These are phyloP conservation scores for Paratrypauchen microcephalus DNA, from an alignment of 2,797 vertebrate genomes.

Conservation along the genomic window DNA sequence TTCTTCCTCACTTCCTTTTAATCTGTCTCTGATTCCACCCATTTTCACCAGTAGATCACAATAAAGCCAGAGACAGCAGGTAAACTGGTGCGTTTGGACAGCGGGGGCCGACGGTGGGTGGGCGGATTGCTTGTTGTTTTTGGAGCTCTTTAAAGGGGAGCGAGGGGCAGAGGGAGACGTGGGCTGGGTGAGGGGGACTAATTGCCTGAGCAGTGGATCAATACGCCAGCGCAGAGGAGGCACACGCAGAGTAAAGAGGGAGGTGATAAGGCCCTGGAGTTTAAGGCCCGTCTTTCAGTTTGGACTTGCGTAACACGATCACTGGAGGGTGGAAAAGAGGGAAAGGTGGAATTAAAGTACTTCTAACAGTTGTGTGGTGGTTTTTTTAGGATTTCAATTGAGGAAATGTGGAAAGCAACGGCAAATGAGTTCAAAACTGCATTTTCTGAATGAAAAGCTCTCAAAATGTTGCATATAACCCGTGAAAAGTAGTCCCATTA, in stretches of 20 bases:
- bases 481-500: too few relatives aligned
- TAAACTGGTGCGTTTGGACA: conserved; percentile 59
- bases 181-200: conserved; percentile 54
- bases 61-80: conserved; percentile 36
- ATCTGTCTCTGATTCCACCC: background rate
- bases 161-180: conserved; percentile 17
- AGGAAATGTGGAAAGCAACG: too few relatives aligned
- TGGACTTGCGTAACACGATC: conserved; percentile 42
- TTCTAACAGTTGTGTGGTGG: too few relatives aligned
- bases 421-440: too few relatives aligned
- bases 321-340: too few relatives aligned
- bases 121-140: conserved; percentile 27
- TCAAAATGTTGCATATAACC: too few relatives aligned
- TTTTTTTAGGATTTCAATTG: too few relatives aligned
- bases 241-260: conserved; percentile 49
- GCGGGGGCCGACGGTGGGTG: background rate
- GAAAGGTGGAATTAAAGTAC: too few relatives aligned
- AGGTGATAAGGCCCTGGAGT: conserved; percentile 49
- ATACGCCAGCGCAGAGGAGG: conserved; percentile 57
- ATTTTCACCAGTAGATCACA: conserved; percentile 31
- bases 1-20: background rate
- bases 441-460: too few relatives aligned
- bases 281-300: conserved; percentile 41
- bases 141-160: conserved; percentile 45
- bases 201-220: conserved; percentile 65